Percentiles rank a stretch among this genome's conserved stretches.
Conservation (phyloP, 2,113 vertebrate genomes). For the Brachypodius melanocephalos region DNA sequence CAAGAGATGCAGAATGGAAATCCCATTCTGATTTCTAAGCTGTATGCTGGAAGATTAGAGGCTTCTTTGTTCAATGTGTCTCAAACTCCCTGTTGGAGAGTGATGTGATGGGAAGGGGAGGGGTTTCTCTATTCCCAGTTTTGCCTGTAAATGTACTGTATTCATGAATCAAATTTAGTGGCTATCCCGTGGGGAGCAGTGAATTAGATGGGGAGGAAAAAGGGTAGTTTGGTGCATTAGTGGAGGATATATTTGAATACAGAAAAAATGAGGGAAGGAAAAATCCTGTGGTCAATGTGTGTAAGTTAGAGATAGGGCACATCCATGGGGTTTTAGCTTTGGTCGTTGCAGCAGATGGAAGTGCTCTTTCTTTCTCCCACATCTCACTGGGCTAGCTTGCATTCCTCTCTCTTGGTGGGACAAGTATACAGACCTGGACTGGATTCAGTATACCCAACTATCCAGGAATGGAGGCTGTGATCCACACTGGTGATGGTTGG, state of each 20-base stretch:
- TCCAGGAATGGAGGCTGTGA: background rate
- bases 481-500: background rate
- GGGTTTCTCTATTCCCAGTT: background rate
- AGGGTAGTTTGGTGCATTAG: constrained; percentile 40
- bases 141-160: constrained; percentile 29
- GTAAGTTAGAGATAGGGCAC: background rate
- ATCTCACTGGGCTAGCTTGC: background rate
- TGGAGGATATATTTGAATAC: constrained; percentile 19
- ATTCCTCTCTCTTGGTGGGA: background rate
- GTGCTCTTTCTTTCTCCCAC: background rate
- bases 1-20: background rate
- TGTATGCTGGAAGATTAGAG: background rate
- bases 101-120: background rate
- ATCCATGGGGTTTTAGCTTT: background rate
- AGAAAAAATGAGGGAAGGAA: constrained; percentile 32
- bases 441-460: background rate
- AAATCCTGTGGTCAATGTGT: background rate
- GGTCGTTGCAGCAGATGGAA: background rate
- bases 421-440: background rate
- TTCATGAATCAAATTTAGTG: constrained; percentile 54
- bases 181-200: constrained; percentile 21
- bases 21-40: background rate
- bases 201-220: background rate
- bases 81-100: background rate
- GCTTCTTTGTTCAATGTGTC: background rate